phyloP scores from a whole-genome alignment of 2,888 invertebrate genomes.

The Formica aserva region DNA sequence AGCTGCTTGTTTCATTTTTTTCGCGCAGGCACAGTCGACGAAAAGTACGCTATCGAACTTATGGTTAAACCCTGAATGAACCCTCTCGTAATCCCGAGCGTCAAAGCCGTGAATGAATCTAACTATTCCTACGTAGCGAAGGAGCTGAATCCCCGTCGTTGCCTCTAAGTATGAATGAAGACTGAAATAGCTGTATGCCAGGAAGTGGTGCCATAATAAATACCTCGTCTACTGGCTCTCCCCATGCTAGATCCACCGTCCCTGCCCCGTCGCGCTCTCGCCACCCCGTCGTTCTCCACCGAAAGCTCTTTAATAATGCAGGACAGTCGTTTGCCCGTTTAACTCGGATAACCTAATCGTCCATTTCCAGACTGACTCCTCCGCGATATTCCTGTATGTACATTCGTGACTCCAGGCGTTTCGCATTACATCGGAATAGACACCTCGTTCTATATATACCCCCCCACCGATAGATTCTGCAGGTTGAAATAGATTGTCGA shows the following conservation, averaged over 20 bases:
- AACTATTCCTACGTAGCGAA: conserved; percentile 70
- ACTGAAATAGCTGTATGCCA: conserved; percentile 78
- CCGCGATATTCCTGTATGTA: conserved; percentile 61
- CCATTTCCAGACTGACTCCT: conserved; percentile 65
- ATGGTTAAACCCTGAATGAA: conserved; percentile 76
- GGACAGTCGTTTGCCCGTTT: conserved; percentile 72
- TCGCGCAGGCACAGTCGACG: not conserved
- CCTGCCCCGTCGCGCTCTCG: conserved; percentile 55
- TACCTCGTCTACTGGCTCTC: conserved; percentile 72
- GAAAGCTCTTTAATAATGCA: conserved; percentile 78
- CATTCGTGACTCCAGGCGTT: conserved; percentile 57
- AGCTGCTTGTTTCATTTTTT: not conserved
- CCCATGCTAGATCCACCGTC: conserved; percentile 55
- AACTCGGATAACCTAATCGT: conserved; percentile 74
- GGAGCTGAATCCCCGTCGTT: conserved; percentile 64
- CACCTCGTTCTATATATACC: conserved; percentile 62
- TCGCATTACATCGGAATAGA: conserved; percentile 59
- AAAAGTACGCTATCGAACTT: conserved; percentile 53
- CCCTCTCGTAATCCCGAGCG: conserved; percentile 69
- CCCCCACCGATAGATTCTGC: conserved; percentile 49
- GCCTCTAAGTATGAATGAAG: conserved; percentile 77
- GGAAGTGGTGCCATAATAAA: conserved; percentile 81
- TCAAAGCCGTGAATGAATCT: conserved; percentile 76
- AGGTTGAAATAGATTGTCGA: conserved; percentile 56
- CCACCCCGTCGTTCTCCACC: conserved; percentile 56